Conservation (phyloP, 2,888 invertebrate genomes). For the Drosophila sordidula region DNA sequence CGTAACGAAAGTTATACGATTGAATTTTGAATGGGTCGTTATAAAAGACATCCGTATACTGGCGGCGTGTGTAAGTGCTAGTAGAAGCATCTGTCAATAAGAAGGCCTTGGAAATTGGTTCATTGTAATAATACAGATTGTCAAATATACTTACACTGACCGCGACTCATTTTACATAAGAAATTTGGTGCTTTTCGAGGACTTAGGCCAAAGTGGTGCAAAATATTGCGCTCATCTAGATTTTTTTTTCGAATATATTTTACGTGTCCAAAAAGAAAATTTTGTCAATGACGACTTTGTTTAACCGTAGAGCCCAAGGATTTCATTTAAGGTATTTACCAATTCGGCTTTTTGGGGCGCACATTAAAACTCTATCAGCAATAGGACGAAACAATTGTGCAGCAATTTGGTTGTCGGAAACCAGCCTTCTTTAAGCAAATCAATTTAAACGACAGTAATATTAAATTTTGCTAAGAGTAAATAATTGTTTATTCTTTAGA, state of each 20-base stretch:
- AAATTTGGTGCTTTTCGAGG: conserved; percentile 49
- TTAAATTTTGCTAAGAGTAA: conserved; percentile 27
- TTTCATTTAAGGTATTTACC: background rate
- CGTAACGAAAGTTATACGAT: conserved; percentile 82
- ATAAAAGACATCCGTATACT: conserved; percentile 70
- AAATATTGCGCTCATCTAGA: conserved; percentile 31
- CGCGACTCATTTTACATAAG: conserved; percentile 53
- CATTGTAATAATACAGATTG: background rate
- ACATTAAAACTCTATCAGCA: conserved; percentile 70
- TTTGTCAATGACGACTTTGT: conserved; percentile 46
- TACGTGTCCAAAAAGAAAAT: conserved; percentile 26
- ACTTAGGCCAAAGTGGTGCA: conserved; percentile 36
- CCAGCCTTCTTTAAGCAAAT: conserved; percentile 77
- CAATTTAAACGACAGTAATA: conserved; percentile 68
- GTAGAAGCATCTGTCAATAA: conserved; percentile 29
- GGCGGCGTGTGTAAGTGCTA: conserved; percentile 56
- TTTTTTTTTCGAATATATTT: conserved; percentile 24
- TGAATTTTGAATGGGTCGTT: conserved; percentile 83
- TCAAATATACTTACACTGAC: conserved; percentile 44
- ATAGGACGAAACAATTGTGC: conserved; percentile 47
- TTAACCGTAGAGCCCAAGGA: conserved; percentile 9
- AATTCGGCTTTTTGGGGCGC: conserved; percentile 25
- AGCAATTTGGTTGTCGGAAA: conserved; percentile 24
- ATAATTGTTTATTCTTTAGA: conserved; percentile 3
- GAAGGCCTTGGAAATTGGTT: conserved; percentile 26